A percentile compares a stretch with the other conserved stretches of the same genome.
Evolutionary conservation across 2,888 invertebrate genomes (phyloP).

Genomic region (Pandemis corylana): DNA sequence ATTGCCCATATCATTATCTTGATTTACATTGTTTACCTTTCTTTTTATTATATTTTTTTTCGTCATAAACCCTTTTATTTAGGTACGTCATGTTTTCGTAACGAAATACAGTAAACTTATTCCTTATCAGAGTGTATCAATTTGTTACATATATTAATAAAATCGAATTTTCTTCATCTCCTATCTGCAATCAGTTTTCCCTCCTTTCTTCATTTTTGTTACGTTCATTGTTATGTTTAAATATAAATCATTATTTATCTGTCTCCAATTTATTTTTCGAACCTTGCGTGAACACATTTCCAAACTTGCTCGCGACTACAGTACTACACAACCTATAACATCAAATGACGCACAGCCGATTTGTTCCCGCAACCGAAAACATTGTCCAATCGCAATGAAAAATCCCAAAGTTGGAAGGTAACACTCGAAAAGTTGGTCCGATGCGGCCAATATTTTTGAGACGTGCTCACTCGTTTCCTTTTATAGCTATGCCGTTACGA

Average conservation of each 20-base stretch:
- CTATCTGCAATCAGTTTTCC: too few relatives aligned
- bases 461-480: constrained; percentile 33
- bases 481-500: constrained; percentile 30
- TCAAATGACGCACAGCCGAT: not conserved
- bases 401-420: constrained; percentile 15
- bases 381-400: constrained; percentile 19
- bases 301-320: not conserved
- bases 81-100: not conserved
- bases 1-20: constrained; percentile 29
- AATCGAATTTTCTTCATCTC: too few relatives aligned
- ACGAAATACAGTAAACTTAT: not conserved
- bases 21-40: constrained; percentile 35
- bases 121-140: not conserved
- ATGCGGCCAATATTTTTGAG: constrained; percentile 38
- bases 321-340: not conserved
- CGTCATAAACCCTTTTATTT: not conserved
- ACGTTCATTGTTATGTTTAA: not conserved
- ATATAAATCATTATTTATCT: too few relatives aligned
- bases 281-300: not conserved
- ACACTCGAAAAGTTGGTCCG: constrained; percentile 35
- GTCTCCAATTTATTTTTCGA: not conserved
- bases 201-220: too few relatives aligned
- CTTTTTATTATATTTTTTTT: not conserved
- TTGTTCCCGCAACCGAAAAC: constrained; percentile 11
- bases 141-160: too few relatives aligned